Conservation (phyloP, 2,888 invertebrate species). For the Colostygia pectinataria region DNA sequence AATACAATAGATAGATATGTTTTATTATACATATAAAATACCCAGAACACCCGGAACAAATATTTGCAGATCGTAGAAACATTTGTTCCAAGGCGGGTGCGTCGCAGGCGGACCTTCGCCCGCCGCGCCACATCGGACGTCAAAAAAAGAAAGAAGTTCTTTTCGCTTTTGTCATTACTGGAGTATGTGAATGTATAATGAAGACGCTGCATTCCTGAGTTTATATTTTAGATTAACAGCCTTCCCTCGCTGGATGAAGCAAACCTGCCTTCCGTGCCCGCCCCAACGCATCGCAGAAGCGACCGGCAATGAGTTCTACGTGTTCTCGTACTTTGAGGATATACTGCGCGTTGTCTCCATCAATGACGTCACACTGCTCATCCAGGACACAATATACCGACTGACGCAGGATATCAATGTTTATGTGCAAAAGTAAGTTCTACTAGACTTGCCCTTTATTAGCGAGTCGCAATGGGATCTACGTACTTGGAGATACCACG, state of each 20-base stretch:
- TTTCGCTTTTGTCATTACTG: too few species aligned
- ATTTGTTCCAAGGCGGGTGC: too few species aligned
- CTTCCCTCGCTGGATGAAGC: slow-evolving; percentile 94
- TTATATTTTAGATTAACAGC: slow-evolving; percentile 84
- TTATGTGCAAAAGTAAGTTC: slow-evolving; percentile 82
- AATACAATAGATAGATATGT: too few species aligned
- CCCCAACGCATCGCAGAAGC: slow-evolving; percentile 83
- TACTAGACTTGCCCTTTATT: neutral
- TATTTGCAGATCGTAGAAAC: too few species aligned
- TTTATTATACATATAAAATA: too few species aligned
- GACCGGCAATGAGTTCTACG: slow-evolving; percentile 80
- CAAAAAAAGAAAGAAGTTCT: too few species aligned
- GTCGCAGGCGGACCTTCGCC: too few species aligned
- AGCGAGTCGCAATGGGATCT: slow-evolving; percentile 80
- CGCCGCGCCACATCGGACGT: too few species aligned
- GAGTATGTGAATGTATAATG: too few species aligned
- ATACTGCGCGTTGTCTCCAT: slow-evolving; percentile 87
- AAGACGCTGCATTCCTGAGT: too few species aligned
- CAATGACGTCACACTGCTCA: slow-evolving; percentile 84
- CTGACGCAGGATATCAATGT: slow-evolving; percentile 85
- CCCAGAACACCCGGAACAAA: too few species aligned
- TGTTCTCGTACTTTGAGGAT: slow-evolving; percentile 92
- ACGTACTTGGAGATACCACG: slow-evolving; percentile 88
- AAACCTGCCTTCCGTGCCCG: slow-evolving; percentile 89
- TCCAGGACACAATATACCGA: slow-evolving; percentile 86